These are phyloP conservation scores for Imbricaverruca yamaguchii DNA, from an alignment of 2,888 invertebrate genomes.

Conservation along the genomic window DNA sequence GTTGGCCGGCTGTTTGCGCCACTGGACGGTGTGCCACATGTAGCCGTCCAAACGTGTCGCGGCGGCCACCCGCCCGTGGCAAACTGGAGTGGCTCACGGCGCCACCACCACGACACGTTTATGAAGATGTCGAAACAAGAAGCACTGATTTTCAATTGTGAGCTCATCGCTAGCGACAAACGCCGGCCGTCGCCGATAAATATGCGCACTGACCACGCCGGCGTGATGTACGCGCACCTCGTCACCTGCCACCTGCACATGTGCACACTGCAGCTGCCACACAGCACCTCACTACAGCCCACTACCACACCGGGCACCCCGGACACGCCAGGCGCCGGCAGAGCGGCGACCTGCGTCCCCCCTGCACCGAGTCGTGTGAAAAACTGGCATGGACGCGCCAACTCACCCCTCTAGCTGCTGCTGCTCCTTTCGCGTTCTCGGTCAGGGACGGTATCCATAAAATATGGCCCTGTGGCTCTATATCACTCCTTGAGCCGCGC, in stretches of 20 bases:
- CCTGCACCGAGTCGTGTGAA: neutral
- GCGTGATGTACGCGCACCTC: too few relatives aligned
- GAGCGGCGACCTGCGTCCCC: neutral
- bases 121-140: neutral
- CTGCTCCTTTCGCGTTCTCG: constrained; percentile 11
- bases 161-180: neutral
- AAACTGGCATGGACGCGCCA: constrained; percentile 1
- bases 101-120: neutral
- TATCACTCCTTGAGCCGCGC: neutral
- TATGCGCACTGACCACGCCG: too few relatives aligned
- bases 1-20: too few relatives aligned
- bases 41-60: too few relatives aligned
- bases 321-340: neutral
- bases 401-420: constrained; percentile 1
- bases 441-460: constrained; percentile 18
- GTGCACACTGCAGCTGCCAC: too few relatives aligned
- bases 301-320: too few relatives aligned
- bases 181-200: neutral
- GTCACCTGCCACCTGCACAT: too few relatives aligned
- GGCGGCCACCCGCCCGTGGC: too few relatives aligned
- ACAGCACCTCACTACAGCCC: too few relatives aligned
- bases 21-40: too few relatives aligned
- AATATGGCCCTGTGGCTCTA: constrained; percentile 4
- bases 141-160: neutral
- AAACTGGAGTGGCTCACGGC: neutral